phyloP scores from a whole-genome alignment of 2,888 invertebrate species.

The Chymomyza procnemis region DNA sequence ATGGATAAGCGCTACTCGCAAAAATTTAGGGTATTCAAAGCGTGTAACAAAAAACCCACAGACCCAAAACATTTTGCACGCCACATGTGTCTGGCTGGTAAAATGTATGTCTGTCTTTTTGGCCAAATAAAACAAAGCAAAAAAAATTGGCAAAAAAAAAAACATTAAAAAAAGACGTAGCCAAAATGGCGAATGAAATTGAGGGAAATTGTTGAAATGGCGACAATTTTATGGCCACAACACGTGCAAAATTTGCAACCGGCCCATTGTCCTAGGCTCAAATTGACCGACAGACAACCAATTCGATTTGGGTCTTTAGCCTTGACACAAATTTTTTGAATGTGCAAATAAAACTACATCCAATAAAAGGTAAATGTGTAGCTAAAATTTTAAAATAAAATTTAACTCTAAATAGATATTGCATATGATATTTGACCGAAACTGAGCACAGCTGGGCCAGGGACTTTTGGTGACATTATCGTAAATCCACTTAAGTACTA shows the following conservation, averaged over 20 bases:
- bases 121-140: not conserved
- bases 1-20: no score
- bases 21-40: no score
- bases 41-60: not conserved
- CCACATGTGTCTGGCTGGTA: constrained; percentile 5
- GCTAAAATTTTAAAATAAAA: not conserved
- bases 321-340: constrained; percentile 24
- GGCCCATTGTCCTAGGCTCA: constrained; percentile 24
- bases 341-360: not conserved
- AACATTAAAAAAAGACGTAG: not conserved
- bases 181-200: not conserved
- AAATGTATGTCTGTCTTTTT: constrained; percentile 1
- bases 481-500: not conserved
- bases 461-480: not conserved
- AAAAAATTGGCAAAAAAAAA: not conserved
- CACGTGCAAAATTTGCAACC: constrained; percentile 49
- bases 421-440: not conserved
- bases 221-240: constrained; percentile 38
- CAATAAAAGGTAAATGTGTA: not conserved
- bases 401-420: not conserved
- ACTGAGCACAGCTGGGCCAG: no score
- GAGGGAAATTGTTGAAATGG: not conserved
- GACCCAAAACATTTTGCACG: constrained; percentile 28
- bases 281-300: not conserved
- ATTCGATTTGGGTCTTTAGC: constrained; percentile 7